Evolutionary conservation across 2,888 invertebrate species (phyloP).

Genomic region (Pseudeuparius sepicola): DNA sequence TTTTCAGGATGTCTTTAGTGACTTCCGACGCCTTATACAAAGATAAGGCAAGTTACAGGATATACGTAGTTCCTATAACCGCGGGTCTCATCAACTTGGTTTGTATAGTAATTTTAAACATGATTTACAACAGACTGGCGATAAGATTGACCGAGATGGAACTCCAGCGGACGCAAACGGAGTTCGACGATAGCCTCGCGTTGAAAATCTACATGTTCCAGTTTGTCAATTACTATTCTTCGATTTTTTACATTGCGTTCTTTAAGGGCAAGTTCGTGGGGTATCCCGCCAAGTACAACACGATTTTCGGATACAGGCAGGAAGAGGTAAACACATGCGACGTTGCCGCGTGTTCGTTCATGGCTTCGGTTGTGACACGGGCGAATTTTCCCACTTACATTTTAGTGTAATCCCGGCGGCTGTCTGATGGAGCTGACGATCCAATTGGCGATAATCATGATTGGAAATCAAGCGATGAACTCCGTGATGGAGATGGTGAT

Average conservation of each 20-base stretch:
- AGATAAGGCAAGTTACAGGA: constrained; percentile 44
- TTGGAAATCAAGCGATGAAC: constrained; percentile 75
- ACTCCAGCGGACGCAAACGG: constrained; percentile 68
- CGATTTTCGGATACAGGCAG: constrained; percentile 57
- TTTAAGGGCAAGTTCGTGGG: constrained; percentile 70
- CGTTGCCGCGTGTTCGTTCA: constrained; percentile 1
- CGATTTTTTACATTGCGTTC: constrained; percentile 77
- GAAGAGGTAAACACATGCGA: constrained; percentile 48
- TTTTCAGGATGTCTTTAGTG: constrained; percentile 56
- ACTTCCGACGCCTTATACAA: constrained; percentile 48
- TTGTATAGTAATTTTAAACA: constrained; percentile 67
- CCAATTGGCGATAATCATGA: constrained; percentile 76
- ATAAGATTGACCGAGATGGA: constrained; percentile 63
- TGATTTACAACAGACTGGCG: constrained; percentile 55
- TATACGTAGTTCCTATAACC: constrained; percentile 61
- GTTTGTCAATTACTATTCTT: constrained; percentile 83
- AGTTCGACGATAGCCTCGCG: constrained; percentile 78
- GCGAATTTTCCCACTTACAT: constrained; percentile 16
- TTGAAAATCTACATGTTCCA: constrained; percentile 81
- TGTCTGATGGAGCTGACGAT: constrained; percentile 79
- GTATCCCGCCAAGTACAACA: constrained; percentile 66
- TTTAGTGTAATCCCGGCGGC: constrained; percentile 71
- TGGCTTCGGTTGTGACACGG: too few relatives aligned
- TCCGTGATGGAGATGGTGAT: constrained; percentile 66
- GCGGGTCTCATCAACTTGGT: constrained; percentile 69